Percentiles rank a stretch among this genome's conserved stretches.
These are phyloP conservation scores for Gryllus bimaculatus DNA, from an alignment of 1,140 invertebrate species.

Conservation along the genomic window DNA sequence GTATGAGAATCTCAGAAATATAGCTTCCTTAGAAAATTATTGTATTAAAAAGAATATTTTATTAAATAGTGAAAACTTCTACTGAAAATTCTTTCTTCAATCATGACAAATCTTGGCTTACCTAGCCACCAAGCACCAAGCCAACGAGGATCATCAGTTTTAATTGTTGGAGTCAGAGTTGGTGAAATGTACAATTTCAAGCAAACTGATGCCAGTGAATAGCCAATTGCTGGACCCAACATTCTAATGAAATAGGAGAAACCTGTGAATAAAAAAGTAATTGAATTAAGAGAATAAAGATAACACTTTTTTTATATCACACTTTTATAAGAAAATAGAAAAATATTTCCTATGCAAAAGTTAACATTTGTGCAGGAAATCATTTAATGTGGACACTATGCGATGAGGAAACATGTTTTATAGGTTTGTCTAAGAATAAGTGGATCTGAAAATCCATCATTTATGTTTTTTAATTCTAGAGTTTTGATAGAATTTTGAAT, in stretches of 20 bases:
- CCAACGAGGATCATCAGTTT: conserved; percentile 60
- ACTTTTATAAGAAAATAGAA: neutral
- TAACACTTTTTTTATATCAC: neutral
- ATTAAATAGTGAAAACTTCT: neutral
- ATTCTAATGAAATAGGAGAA: conserved; percentile 59
- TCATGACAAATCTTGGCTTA: neutral
- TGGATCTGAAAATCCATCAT: too few relatives aligned
- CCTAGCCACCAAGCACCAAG: conserved; percentile 73
- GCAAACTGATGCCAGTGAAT: conserved; percentile 55
- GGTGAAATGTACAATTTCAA: conserved; percentile 61
- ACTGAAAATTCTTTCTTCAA: neutral
- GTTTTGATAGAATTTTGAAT: too few relatives aligned
- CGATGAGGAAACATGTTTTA: neutral
- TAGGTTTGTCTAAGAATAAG: neutral
- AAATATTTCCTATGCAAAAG: neutral
- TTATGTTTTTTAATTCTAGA: too few relatives aligned
- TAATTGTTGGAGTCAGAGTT: conserved; percentile 54
- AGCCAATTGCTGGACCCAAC: conserved; percentile 61
- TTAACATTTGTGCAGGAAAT: neutral
- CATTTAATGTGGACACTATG: neutral
- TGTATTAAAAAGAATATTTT: too few relatives aligned
- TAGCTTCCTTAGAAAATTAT: too few relatives aligned
- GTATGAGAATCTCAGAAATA: too few relatives aligned
- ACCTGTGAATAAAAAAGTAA: conserved; percentile 32
- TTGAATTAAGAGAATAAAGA: neutral